Conservation (phyloP, 2,113 vertebrate genomes). For the Lipophrys pholis region DNA sequence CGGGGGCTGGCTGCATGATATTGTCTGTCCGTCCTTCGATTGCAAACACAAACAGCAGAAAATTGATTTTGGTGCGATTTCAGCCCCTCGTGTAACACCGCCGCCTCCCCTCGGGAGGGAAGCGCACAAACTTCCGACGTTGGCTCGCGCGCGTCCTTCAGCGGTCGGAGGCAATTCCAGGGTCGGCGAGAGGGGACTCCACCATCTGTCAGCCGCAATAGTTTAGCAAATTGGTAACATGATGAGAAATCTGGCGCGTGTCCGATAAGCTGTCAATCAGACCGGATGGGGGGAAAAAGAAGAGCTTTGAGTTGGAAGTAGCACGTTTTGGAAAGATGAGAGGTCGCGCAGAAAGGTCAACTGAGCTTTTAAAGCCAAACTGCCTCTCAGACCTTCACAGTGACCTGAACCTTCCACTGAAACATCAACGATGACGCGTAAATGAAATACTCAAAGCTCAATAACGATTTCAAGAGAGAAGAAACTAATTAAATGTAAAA, state of each 20-base stretch:
- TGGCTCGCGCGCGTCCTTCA: constrained; percentile 29
- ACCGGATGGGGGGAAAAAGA: constrained; percentile 8
- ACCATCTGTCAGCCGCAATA: constrained; percentile 40
- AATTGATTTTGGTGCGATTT: constrained; percentile 34
- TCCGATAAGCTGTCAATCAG: constrained; percentile 33
- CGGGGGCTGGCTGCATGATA: constrained; percentile 5
- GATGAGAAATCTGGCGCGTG: constrained; percentile 57
- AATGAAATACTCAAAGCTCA: too few relatives aligned
- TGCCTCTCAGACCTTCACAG: too few relatives aligned
- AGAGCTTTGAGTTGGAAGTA: constrained; percentile 12
- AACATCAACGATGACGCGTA: too few relatives aligned
- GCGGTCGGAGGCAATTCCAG: constrained; percentile 34
- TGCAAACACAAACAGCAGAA: constrained; percentile 22
- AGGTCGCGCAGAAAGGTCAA: not conserved
- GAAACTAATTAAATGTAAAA: too few relatives aligned
- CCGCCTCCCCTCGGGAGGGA: not conserved
- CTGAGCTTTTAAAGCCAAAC: not conserved
- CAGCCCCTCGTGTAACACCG: not conserved
- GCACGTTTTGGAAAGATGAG: not conserved
- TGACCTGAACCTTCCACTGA: too few relatives aligned
- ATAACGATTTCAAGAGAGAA: too few relatives aligned
- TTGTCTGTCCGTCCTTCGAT: constrained; percentile 23
- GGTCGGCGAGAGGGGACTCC: constrained; percentile 28
- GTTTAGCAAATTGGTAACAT: constrained; percentile 59
- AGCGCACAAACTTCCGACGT: not conserved